phyloP scores from a whole-genome alignment of 2,797 vertebrate species.

The Phataginus tetradactyla region DNA sequence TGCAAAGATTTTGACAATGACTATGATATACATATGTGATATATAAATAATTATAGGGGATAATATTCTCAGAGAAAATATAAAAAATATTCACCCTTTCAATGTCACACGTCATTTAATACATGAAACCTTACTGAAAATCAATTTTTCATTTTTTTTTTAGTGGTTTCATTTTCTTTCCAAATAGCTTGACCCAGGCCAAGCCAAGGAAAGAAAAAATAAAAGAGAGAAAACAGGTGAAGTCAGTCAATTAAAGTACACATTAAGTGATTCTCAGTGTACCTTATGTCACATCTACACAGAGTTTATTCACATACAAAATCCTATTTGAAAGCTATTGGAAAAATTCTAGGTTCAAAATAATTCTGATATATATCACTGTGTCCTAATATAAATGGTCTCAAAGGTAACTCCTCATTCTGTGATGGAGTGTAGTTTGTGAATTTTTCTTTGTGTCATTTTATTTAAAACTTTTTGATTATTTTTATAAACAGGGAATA shows the following conservation, averaged over 20 bases:
- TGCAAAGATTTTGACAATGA: neutral
- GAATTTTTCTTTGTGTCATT: neutral
- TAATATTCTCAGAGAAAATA: neutral
- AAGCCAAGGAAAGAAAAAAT: neutral
- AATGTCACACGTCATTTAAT: slow-evolving; percentile 22
- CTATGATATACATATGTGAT: neutral
- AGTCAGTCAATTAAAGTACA: neutral
- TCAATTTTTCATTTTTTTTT: slow-evolving; percentile 47
- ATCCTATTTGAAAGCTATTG: neutral
- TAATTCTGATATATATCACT: neutral
- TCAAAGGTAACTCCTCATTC: neutral
- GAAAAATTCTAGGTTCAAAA: neutral
- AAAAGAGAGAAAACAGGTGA: neutral
- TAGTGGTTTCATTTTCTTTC: neutral
- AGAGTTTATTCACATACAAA: neutral
- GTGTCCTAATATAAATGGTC: neutral
- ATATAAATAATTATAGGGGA: neutral
- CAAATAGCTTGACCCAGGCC: slow-evolving; percentile 12
- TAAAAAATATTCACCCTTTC: neutral
- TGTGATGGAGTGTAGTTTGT: neutral
- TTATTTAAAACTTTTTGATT: neutral
- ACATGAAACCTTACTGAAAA: slow-evolving; percentile 36
- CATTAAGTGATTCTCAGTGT: neutral
- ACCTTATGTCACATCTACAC: neutral
- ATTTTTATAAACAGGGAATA: neutral